Base-by-base conservation (phyloP, 2,113 vertebrate genomes). In the Columba livia region DNA sequence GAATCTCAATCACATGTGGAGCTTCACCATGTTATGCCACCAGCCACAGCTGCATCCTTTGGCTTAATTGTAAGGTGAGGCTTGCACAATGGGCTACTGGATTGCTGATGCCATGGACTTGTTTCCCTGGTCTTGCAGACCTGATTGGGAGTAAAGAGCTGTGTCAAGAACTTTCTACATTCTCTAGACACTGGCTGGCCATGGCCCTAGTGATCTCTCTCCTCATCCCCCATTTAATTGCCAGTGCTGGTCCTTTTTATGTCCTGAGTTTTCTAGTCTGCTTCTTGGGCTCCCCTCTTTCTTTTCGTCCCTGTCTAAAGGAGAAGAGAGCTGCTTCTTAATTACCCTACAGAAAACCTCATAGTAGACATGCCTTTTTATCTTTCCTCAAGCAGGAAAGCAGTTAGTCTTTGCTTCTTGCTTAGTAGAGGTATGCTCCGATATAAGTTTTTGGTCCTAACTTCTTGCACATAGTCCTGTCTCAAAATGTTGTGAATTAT, bases 1-100 rank as follows among this genome's bases (percentile, higher is more conserved):
- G 40, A 36, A 16, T 70, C 78, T 70, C 36, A 42, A 10, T 57
- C 18, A 42, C 0, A 0, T 29, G 36, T 3, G 6, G 34, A 81
- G 64, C 56, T 65, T 82, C 26, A 54, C 21, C 47, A 18, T 18
- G 12, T 51, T 65, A 57, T 13, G 17, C 5, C n/a, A 62, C 42
- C 11, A 29, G 13, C 12, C 31, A 69, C 48, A 69, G n/a, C 28
- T 51, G 16, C 15, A 48, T 79, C 29, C 51, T 69, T 73, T 38
- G 15, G 38, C 34, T 64, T 67, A 77, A 75, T 6, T 36, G 3
- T 24, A 71, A 66, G 17, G 57, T 1, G 4, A 51, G 83, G 51
- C n/a, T 79, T 73, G 34, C 28, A 51, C 15, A 26, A 54, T 23
- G 42, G 60, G 28, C 48, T 79, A 38, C 10, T 15, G 15, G 48